Percentiles rank a stretch among this genome's conserved stretches.
phyloP scores from a whole-genome alignment of 1,140 invertebrate species.

The Nephotettix cincticeps region DNA sequence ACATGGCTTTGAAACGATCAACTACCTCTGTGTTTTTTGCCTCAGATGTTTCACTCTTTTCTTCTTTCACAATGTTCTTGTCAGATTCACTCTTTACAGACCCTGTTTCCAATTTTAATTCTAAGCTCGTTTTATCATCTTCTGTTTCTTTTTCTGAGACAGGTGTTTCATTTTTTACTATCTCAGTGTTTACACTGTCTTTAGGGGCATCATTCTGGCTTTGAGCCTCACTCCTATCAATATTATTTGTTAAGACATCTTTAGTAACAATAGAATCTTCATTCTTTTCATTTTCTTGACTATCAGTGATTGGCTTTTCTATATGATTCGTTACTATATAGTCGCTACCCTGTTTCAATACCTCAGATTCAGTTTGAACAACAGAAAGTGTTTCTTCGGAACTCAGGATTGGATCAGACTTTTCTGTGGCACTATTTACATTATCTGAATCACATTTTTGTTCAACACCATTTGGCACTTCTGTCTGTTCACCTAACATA shows the following conservation, averaged over 20 bases:
- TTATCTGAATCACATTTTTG: slow-evolving; percentile 11
- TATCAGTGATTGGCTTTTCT: not conserved
- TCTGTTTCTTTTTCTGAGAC: slow-evolving; percentile 38
- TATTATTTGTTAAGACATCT: not conserved
- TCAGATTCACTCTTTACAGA: slow-evolving; percentile 12
- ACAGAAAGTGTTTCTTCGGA: slow-evolving; percentile 36
- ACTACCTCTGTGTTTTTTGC: slow-evolving; percentile 34
- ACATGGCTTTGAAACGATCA: slow-evolving; percentile 63
- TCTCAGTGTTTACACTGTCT: slow-evolving; percentile 3
- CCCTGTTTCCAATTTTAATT: not conserved
- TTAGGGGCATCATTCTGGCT: no score
- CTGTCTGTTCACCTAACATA: slow-evolving; percentile 25
- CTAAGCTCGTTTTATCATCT: slow-evolving; percentile 25
- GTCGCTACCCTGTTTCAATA: slow-evolving; percentile 22
- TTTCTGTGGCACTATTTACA: slow-evolving; percentile 33
- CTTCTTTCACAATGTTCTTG: slow-evolving; percentile 1
- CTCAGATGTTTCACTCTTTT: slow-evolving; percentile 1
- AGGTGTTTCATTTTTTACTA: slow-evolving; percentile 55
- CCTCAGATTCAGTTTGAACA: slow-evolving; percentile 36
- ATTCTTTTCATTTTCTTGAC: slow-evolving; percentile 26
- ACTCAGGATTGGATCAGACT: slow-evolving; percentile 31
- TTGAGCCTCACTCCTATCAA: no score
- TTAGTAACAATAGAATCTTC: not conserved
- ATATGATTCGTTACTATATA: not conserved
- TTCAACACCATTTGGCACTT: slow-evolving; percentile 38